These are phyloP conservation scores for Nomada fucata DNA, from an alignment of 2,888 invertebrate genomes.

Conservation along the genomic window DNA sequence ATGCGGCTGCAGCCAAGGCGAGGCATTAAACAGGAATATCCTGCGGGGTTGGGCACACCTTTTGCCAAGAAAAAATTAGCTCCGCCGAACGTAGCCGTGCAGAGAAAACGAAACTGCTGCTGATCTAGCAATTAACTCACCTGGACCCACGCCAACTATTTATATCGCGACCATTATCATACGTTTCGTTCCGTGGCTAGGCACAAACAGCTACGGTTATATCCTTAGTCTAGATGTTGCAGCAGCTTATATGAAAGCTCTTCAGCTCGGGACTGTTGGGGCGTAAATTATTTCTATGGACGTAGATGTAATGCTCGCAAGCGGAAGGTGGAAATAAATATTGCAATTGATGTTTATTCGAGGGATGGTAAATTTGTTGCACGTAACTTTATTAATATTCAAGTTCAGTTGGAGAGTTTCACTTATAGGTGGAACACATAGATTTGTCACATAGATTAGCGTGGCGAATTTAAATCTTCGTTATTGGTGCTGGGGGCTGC, in stretches of 20 bases:
- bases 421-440: background rate
- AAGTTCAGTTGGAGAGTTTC: too few species aligned
- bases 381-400: too few species aligned
- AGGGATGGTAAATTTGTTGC: background rate
- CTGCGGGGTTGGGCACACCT: constrained; percentile 56
- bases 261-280: background rate
- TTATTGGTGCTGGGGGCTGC: constrained; percentile 9
- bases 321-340: background rate
- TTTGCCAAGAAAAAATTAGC: constrained; percentile 70
- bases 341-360: background rate
- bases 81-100: constrained; percentile 35
- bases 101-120: constrained; percentile 62
- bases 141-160: constrained; percentile 69
- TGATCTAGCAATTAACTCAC: constrained; percentile 73
- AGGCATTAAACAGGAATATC: constrained; percentile 64
- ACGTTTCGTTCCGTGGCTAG: constrained; percentile 50
- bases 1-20: constrained; percentile 38
- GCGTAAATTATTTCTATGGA: background rate
- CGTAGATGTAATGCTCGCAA: background rate
- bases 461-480: background rate
- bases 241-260: constrained; percentile 16
- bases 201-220: constrained; percentile 43
- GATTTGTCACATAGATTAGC: background rate
- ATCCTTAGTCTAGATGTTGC: constrained; percentile 21
- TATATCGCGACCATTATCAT: constrained; percentile 69